These are phyloP conservation scores for Napeogenes inachia DNA, from an alignment of 2,888 invertebrate species.

Conservation along the genomic window DNA sequence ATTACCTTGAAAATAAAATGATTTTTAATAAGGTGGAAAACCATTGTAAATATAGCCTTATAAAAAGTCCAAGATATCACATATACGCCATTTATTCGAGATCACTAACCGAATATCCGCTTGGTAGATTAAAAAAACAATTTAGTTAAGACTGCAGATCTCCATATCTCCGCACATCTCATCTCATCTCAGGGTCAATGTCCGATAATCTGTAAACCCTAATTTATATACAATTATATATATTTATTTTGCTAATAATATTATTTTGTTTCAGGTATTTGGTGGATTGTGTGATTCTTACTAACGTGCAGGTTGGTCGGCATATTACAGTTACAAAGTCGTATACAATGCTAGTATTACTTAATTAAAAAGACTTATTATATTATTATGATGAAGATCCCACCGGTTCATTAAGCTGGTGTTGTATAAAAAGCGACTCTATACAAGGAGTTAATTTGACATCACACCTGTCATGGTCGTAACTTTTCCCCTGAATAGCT, in stretches of 20 bases:
- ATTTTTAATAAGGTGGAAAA: no score
- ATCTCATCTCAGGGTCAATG: conserved; percentile 34
- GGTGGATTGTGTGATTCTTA: conserved; percentile 10
- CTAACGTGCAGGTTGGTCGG: conserved; percentile 17
- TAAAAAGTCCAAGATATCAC: not conserved
- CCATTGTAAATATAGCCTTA: no score
- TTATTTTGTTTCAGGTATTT: conserved; percentile 26
- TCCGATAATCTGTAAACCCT: conserved; percentile 39
- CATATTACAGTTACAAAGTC: conserved; percentile 12
- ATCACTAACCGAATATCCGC: conserved; percentile 42
- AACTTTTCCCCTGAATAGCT: conserved; percentile 68
- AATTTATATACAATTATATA: conserved; percentile 26
- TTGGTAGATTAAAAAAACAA: conserved; percentile 58
- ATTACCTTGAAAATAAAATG: no score
- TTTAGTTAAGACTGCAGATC: conserved; percentile 25
- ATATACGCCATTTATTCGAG: conserved; percentile 21
- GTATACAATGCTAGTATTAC: no score
- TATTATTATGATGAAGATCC: conserved; percentile 65
- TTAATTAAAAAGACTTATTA: conserved; percentile 34
- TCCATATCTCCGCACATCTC: conserved; percentile 8
- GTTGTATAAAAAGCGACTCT: conserved; percentile 71
- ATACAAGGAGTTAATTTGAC: conserved; percentile 74
- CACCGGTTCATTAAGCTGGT: conserved; percentile 66
- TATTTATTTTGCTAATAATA: conserved; percentile 30
- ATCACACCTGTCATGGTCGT: conserved; percentile 75